These are phyloP conservation scores for Cepaea hortensis DNA, from an alignment of 2,888 invertebrate genomes.

Conservation along the genomic window DNA sequence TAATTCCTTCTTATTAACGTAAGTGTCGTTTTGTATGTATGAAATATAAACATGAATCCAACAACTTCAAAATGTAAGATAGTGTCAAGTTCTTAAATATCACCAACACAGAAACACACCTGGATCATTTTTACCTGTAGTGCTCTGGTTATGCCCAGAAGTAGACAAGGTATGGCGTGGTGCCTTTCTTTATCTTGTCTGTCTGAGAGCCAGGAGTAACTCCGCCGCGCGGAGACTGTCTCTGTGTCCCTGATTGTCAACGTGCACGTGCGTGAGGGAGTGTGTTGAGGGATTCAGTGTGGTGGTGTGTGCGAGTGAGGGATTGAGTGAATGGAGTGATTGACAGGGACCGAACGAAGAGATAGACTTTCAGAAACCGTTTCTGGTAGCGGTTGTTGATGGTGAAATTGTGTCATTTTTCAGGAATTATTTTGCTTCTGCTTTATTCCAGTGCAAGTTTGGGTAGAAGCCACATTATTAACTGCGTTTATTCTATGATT, in stretches of 20 bases:
- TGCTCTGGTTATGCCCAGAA: neutral
- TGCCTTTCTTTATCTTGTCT: neutral
- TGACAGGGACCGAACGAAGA: constrained; percentile 11
- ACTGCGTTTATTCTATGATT: neutral
- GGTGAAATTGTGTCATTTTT: too few species aligned
- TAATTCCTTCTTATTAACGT: too few species aligned
- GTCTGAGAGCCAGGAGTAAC: neutral
- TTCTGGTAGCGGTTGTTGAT: neutral
- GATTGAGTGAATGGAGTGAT: constrained; percentile 2
- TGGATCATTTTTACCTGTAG: constrained; percentile 13
- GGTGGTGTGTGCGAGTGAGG: neutral
- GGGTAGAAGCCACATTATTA: too few species aligned
- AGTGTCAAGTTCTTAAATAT: neutral
- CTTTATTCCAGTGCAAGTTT: neutral
- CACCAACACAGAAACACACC: neutral
- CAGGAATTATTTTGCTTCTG: constrained; percentile 1
- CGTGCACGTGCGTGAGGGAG: neutral
- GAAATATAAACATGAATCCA: too few species aligned
- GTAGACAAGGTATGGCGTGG: neutral
- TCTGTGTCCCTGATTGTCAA: neutral
- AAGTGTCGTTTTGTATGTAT: too few species aligned
- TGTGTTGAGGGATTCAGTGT: too few species aligned
- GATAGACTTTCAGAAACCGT: neutral
- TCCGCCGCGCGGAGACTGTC: neutral
- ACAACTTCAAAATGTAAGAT: too few species aligned